Evolutionary conservation across 2,888 invertebrate species (phyloP).

Genomic region (Limnephilus auricula): DNA sequence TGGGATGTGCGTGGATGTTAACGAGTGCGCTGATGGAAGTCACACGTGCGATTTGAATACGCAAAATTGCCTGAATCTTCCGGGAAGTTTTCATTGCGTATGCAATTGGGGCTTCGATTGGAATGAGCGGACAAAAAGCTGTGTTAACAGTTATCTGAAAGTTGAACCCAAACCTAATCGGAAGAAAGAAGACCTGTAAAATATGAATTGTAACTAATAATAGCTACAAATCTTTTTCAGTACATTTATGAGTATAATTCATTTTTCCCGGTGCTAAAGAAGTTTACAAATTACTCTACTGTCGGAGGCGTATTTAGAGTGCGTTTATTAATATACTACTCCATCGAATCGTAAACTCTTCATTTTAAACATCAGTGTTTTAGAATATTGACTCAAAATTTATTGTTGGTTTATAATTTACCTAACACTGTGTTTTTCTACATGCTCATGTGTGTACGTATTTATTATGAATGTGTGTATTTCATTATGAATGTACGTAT

Average conservation of each 20-base stretch:
- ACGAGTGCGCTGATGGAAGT: slow-evolving; percentile 76
- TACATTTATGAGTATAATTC: neutral
- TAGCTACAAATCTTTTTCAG: neutral
- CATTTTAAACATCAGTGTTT: neutral
- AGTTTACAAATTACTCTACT: too few relatives aligned
- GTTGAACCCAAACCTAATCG: neutral
- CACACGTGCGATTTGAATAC: slow-evolving; percentile 73
- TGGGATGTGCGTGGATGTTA: slow-evolving; percentile 81
- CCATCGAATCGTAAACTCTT: neutral
- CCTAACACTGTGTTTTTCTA: too few relatives aligned
- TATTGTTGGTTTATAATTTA: neutral
- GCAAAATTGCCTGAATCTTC: slow-evolving; percentile 79
- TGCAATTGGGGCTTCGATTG: slow-evolving; percentile 75
- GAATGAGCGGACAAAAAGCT: slow-evolving; percentile 19
- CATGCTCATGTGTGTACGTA: too few relatives aligned
- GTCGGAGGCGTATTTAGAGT: neutral
- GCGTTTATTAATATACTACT: neutral
- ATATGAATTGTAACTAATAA: neutral
- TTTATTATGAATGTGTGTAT: too few relatives aligned
- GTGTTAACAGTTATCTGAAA: neutral
- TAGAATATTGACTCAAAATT: neutral
- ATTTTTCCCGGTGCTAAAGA: neutral
- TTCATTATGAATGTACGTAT: too few relatives aligned
- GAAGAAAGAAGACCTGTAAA: neutral
- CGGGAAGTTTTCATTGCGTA: slow-evolving; percentile 75